These are phyloP conservation scores for Uria aalge DNA, from an alignment of 2,113 vertebrate species.

Conservation along the genomic window DNA sequence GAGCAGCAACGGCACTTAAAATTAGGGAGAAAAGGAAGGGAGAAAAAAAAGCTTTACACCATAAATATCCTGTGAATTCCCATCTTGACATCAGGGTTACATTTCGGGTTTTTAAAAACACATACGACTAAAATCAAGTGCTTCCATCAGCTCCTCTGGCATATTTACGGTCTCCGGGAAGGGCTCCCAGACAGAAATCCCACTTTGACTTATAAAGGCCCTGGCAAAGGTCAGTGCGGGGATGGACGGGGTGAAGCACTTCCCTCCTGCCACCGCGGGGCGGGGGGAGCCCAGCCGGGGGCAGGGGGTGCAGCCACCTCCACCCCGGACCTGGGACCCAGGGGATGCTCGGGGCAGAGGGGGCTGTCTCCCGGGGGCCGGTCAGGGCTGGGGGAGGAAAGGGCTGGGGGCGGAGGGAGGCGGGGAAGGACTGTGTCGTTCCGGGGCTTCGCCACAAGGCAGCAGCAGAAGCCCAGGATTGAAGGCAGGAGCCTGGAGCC, in stretches of 20 bases:
- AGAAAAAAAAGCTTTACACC: neutral
- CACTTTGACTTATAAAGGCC: neutral
- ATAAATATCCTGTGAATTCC: conserved; percentile 43
- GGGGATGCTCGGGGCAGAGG: neutral
- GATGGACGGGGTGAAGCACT: neutral
- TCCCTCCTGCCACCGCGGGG: neutral
- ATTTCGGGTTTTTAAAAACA: conserved; percentile 54
- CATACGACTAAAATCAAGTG: conserved; percentile 8
- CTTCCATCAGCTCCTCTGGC: conserved; percentile 11
- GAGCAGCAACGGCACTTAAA: neutral
- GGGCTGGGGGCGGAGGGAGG: neutral
- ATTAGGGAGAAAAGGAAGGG: neutral
- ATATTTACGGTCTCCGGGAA: conserved; percentile 52
- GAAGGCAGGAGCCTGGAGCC: neutral
- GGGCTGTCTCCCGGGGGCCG: neutral
- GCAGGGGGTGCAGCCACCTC: neutral
- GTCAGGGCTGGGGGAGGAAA: neutral
- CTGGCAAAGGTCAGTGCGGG: neutral
- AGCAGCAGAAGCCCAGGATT: conserved; percentile 81
- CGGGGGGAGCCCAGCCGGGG: neutral
- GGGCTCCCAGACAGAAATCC: neutral
- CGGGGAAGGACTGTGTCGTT: conserved; percentile 54
- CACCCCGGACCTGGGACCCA: neutral
- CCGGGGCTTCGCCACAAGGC: conserved; percentile 74
- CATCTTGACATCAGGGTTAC: neutral